Base-by-base conservation (phyloP, 2,888 invertebrate species). In the Hypomecis punctinalis region DNA sequence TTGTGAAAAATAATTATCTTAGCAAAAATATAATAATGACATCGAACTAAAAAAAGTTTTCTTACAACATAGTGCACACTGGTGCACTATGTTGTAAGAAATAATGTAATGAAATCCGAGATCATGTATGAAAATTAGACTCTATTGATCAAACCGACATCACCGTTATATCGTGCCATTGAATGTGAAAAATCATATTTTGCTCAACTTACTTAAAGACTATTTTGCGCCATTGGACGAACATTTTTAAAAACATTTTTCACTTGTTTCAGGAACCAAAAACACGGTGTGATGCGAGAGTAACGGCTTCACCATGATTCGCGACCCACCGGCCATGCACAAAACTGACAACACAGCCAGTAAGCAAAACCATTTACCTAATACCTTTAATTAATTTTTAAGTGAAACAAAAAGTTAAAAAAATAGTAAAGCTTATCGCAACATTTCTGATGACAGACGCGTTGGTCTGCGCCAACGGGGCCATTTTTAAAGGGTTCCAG, bases 251-350 rank as follows among this genome's bases (percentile, higher is more conserved):
- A 23, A 54, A 23, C 3, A 13, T 37, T 39, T 51, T 36, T 63
- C 47, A 52, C 63, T 91, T 88, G 85, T 91, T 91, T 67, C 87
- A 91, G 92, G 45, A 76, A 74, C 56, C 69, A 57, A 72, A 37
- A 71, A 62, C 63, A 61, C 73, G 71, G 80, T 86, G 91, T 86
- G 83, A 92, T 92, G 92, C 78, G 80, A 76, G 84, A 87, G 86
- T 93, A 89, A 93, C 89, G 78, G 81, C 69, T 63, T 70, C 88
- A 82, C 75, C 73, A 93, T 93, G 93, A 93, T 93, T 76, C 93
- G 93, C 76, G 93, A 93, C 76, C 93, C 93, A 66, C 93, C 93
- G 83, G 92, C 93, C 87, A 93, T 93, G 93, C 93, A 93, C 81
- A 93, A 93, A 75, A 88, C 93, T 68, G 93, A 93, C 71, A 89